These are phyloP conservation scores for Tethya wilhelma DNA, from an alignment of 37 sponge, comb jelly and placozoan species.

Conservation along the genomic window DNA sequence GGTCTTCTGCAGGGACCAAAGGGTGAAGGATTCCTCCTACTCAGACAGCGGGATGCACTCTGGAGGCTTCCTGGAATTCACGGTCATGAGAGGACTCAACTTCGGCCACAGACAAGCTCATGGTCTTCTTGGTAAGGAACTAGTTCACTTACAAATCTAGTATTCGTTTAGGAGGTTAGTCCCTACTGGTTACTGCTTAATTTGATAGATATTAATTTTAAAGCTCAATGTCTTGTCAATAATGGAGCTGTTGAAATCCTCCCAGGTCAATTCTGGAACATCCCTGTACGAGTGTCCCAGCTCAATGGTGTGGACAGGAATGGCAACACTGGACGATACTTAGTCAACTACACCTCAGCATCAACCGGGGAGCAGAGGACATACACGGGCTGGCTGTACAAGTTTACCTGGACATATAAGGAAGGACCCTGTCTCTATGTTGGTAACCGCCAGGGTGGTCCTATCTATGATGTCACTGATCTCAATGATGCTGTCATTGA, in stretches of 20 bases:
- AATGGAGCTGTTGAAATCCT: too few relatives aligned
- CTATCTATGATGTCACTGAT: slow-evolving; percentile 8
- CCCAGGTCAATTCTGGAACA: slow-evolving; percentile 85
- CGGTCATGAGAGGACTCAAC: slow-evolving; percentile 60
- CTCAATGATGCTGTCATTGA: slow-evolving; percentile 65
- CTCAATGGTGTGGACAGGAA: slow-evolving; percentile 12
- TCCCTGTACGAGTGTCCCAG: slow-evolving; percentile 41
- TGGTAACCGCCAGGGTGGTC: slow-evolving; percentile 60
- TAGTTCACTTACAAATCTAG: too few relatives aligned
- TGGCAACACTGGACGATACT: background rate
- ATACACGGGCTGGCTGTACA: slow-evolving; percentile 36
- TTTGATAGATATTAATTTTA: too few relatives aligned
- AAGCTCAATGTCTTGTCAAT: too few relatives aligned
- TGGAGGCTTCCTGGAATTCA: slow-evolving; percentile 64
- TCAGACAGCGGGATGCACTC: background rate
- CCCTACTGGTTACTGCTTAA: too few relatives aligned
- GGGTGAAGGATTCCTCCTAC: background rate
- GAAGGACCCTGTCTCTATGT: slow-evolving; percentile 45
- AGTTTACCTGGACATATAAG: slow-evolving; percentile 26
- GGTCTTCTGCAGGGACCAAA: slow-evolving; percentile 39
- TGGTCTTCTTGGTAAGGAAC: slow-evolving; percentile 74
- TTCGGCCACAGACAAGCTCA: slow-evolving; percentile 59
- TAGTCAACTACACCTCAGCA: slow-evolving; percentile 1
- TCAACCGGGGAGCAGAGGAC: background rate
- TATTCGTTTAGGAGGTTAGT: too few relatives aligned